A percentile compares a stretch with the other conserved stretches of the same genome.
Evolutionary conservation across 2,797 vertebrate genomes (phyloP).

Genomic region (Bovichtus variegatus): DNA sequence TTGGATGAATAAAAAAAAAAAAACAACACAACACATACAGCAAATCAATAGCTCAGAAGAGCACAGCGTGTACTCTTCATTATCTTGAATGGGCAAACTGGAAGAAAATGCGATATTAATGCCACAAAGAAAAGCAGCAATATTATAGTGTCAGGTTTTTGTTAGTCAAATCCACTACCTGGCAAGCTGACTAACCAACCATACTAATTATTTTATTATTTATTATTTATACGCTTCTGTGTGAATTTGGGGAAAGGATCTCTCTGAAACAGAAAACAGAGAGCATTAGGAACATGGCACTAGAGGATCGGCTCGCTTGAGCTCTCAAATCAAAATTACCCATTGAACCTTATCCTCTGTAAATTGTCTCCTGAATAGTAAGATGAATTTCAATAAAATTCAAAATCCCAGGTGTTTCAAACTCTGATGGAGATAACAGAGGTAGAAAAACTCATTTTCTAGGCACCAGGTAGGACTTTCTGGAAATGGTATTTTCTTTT

Average conservation of each 20-base stretch:
- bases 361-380: conserved; percentile 37
- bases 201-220: conserved; percentile 38
- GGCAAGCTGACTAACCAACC: conserved; percentile 17
- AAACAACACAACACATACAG: neutral
- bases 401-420: conserved; percentile 37
- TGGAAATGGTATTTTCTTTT: conserved; percentile 1
- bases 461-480: neutral
- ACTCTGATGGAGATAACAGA: conserved; percentile 23
- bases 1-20: neutral
- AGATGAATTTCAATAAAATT: conserved; percentile 41
- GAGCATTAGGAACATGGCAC: conserved; percentile 23
- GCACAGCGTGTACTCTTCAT: neutral
- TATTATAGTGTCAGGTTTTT: conserved; percentile 1
- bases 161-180: conserved; percentile 24
- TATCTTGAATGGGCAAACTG: neutral
- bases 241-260: conserved; percentile 31
- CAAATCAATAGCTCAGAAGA: conserved; percentile 15
- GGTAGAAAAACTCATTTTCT: conserved; percentile 13
- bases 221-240: conserved; percentile 17
- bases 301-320: conserved; percentile 26
- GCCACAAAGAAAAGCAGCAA: neutral
- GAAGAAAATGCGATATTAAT: neutral
- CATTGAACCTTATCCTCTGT: conserved; percentile 24
- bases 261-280: conserved; percentile 5
- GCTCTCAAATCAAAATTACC: conserved; percentile 55